phyloP scores from a whole-genome alignment of 2,113 vertebrate genomes.

The Corydoras maculifer region DNA sequence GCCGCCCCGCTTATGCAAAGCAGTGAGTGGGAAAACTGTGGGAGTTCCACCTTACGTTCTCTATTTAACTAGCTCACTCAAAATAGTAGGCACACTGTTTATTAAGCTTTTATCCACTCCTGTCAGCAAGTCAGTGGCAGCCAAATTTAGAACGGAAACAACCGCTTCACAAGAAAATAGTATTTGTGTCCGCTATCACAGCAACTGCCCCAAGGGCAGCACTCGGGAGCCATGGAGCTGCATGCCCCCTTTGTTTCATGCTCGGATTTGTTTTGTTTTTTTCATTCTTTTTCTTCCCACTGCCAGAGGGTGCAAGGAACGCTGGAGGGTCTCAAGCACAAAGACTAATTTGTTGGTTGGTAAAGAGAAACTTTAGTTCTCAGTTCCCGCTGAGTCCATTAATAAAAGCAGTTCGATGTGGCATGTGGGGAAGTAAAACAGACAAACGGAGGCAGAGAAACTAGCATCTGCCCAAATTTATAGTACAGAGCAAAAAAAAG shows the following conservation, averaged over 20 bases:
- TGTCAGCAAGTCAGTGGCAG: conserved; percentile 47
- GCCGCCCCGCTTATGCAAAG: no score
- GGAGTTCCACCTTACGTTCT: conserved; percentile 33
- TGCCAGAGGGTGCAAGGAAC: conserved; percentile 49
- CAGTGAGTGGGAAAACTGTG: neutral
- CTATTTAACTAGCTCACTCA: conserved; percentile 40
- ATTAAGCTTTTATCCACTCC: conserved; percentile 27
- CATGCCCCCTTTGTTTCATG: conserved; percentile 71
- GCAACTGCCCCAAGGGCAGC: conserved; percentile 43
- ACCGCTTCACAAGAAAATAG: conserved; percentile 59
- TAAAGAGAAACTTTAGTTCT: conserved; percentile 66
- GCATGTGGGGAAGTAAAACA: no score
- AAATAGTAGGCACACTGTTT: conserved; percentile 53
- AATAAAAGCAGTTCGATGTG: conserved; percentile 57
- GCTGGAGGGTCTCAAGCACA: conserved; percentile 61
- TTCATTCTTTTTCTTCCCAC: conserved; percentile 50
- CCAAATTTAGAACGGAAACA: conserved; percentile 66
- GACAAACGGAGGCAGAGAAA: no score
- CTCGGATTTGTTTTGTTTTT: conserved; percentile 50
- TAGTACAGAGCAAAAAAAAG: no score
- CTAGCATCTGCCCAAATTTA: no score
- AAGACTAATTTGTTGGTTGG: conserved; percentile 74
- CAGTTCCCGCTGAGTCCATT: conserved; percentile 66
- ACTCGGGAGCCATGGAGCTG: conserved; percentile 59
- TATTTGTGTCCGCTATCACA: conserved; percentile 66